A percentile compares a stretch with the other conserved stretches of the same genome.
phyloP scores from a whole-genome alignment of 2,113 vertebrate species.

The Orthochromis malagaraziensis region DNA sequence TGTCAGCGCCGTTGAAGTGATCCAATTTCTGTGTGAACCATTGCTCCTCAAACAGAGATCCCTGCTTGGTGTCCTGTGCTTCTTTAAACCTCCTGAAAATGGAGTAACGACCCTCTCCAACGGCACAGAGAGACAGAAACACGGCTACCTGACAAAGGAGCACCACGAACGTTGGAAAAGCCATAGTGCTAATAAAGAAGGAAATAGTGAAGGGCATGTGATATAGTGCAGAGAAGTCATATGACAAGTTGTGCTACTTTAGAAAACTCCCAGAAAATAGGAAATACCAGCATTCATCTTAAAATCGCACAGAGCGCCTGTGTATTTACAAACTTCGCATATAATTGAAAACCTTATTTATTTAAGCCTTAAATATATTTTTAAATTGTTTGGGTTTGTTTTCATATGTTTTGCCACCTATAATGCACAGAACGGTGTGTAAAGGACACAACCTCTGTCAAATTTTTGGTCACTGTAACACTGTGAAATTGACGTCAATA shows the following conservation, averaged over 20 bases:
- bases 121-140: background rate
- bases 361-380: background rate
- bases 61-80: background rate
- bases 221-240: slow-evolving; percentile 12
- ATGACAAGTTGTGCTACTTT: slow-evolving; percentile 28
- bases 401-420: background rate
- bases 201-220: slow-evolving; percentile 15
- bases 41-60: slow-evolving; percentile 21
- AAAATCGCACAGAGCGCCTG: background rate
- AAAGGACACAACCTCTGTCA: background rate
- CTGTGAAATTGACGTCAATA: background rate
- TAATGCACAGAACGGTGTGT: background rate
- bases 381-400: background rate
- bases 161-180: background rate
- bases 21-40: slow-evolving; percentile 69
- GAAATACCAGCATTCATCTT: fast-evolving
- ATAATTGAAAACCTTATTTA: background rate
- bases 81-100: slow-evolving; percentile 3
- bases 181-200: slow-evolving; percentile 21
- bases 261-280: background rate
- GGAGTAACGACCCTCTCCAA: background rate
- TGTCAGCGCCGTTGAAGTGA: slow-evolving; percentile 64
- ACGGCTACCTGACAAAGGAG: background rate
- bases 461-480: background rate
- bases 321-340: background rate